Conservation (phyloP, 2,113 vertebrate species). For the Willisornis vidua region DNA sequence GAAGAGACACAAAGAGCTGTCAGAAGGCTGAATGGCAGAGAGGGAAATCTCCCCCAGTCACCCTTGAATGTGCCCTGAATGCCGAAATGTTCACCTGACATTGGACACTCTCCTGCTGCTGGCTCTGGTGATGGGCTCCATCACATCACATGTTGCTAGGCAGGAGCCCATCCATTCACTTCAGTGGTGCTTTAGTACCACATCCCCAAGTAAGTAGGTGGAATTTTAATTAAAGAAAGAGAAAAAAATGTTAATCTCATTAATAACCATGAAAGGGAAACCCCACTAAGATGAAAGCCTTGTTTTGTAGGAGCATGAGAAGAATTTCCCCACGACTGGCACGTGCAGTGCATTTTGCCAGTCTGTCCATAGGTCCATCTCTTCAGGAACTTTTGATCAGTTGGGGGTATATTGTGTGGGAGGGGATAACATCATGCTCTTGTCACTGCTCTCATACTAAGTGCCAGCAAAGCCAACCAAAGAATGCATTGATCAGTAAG, state of each 20-base stretch:
- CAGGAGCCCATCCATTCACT: background rate
- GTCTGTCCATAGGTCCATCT: background rate
- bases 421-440: background rate
- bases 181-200: background rate
- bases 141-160: background rate
- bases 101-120: accelerated
- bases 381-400: background rate
- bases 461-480: background rate
- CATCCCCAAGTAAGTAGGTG: background rate
- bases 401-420: background rate
- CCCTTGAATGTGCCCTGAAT: accelerated
- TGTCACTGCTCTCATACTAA: background rate
- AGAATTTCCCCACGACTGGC: background rate
- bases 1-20: background rate
- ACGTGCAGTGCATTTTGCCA: background rate
- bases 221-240: conserved; percentile 43
- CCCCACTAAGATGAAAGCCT: conserved; percentile 17
- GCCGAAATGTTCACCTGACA: accelerated
- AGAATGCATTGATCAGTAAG: background rate
- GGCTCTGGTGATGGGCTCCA: background rate
- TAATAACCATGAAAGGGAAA: background rate
- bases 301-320: background rate
- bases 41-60: background rate
- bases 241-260: conserved; percentile 25
- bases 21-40: background rate